Conservation (phyloP, 2,888 invertebrate genomes). For the Diplolepis rosae region DNA sequence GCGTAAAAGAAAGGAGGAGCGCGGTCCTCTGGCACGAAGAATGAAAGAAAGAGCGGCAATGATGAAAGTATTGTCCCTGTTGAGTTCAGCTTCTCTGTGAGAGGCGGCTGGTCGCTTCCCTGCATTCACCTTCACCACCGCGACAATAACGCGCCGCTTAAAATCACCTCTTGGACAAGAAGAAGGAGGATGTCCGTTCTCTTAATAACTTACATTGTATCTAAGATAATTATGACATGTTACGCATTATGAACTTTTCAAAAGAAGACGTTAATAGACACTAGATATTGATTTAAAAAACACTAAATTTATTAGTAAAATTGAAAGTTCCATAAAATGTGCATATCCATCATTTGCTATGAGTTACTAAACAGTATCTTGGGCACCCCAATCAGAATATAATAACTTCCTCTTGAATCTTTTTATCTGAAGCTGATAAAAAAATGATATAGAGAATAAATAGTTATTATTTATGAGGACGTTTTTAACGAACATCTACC, state of each 20-base stretch:
- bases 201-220: neutral
- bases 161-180: slow-evolving; percentile 53
- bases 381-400: neutral
- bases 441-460: neutral
- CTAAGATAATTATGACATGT: too few species aligned
- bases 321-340: neutral
- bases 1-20: slow-evolving; percentile 62
- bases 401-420: neutral
- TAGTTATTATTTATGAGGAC: neutral
- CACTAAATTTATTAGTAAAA: neutral
- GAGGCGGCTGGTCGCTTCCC: slow-evolving; percentile 52
- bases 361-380: neutral
- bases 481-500: neutral
- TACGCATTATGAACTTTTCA: too few species aligned
- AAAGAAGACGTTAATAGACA: too few species aligned
- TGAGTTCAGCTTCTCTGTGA: slow-evolving; percentile 59
- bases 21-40: slow-evolving; percentile 51
- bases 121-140: slow-evolving; percentile 48
- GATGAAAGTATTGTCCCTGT: slow-evolving; percentile 73
- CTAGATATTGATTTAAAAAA: too few species aligned
- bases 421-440: neutral
- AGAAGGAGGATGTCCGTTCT: slow-evolving; percentile 39
- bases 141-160: slow-evolving; percentile 47
- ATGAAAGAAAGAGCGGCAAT: slow-evolving; percentile 72
- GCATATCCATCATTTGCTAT: neutral